Evolutionary conservation across 2,888 invertebrate genomes (phyloP), one percentile per base, ranked within the genome.

Genomic region (Caenorhabditis macrosperma): DNA sequence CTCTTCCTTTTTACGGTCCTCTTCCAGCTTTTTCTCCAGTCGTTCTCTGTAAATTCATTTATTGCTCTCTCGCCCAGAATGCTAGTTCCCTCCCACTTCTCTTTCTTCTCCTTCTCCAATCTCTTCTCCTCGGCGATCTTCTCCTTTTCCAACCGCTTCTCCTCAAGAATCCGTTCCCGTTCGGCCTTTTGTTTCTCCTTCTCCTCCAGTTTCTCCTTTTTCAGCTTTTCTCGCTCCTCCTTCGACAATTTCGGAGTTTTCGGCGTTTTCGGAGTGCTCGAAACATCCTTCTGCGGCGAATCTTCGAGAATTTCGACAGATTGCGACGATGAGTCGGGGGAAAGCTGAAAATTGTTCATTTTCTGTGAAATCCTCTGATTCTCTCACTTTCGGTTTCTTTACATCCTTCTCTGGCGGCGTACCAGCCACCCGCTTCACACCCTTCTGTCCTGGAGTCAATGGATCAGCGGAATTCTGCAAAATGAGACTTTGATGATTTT

Each of bases 91-190:
- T 4, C 61, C 48, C 38, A 76, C 81, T 69, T 81, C 57, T 76
- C 81, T 41, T 71, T 81, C 48, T 75, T 81, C 52, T 86, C 85
- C 78, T 82, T 83, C 69, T 86, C 85, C 48, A 82, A 28, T 33
- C 82, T 38, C 48, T 82, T 84, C 54, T 84, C 85, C 55, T 84
- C 84, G 0, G 81, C 72, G n/a, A 67, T 17, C 3, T 79, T 76
- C 44, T 83, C 83, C 50, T 81, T 81, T 63, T 85, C 85, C 44
- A 78, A 9, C 50, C 77, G 72, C 46, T 80, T 80, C 52, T 69
- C 79, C 30, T 81, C 81, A 2, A 68, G 63, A 38, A 59, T 24
- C 24, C 66, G 71, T 20, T 81, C 81, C 12, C 59, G 52, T 68
- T 76, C 76, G 2, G 50, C 44, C 48, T 35, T 44, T 33, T 71